Evolutionary conservation across 2,113 vertebrate species (phyloP).

Genomic region (Camarhynchus parvulus): DNA sequence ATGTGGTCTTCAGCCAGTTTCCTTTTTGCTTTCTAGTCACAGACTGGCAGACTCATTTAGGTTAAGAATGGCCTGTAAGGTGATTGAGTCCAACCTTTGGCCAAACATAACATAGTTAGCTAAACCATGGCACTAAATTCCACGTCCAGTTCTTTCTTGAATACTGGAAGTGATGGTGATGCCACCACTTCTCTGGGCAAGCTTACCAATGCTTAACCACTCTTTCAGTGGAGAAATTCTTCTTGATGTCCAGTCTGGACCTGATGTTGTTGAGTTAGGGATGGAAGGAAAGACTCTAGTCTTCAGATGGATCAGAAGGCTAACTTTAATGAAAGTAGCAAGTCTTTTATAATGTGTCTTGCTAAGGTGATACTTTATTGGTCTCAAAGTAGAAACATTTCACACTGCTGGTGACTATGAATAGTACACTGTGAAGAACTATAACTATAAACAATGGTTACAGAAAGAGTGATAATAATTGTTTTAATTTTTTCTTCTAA

Average conservation of each 20-base stretch:
- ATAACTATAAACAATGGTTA: too few relatives aligned
- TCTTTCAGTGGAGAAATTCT: background rate
- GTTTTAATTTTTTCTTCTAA: too few relatives aligned
- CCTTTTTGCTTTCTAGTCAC: background rate
- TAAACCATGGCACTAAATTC: background rate
- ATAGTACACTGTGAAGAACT: too few relatives aligned
- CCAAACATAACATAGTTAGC: rapidly evolving
- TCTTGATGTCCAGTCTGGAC: background rate
- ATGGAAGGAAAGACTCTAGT: too few relatives aligned
- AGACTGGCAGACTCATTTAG: background rate
- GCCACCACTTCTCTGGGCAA: background rate
- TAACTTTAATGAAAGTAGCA: too few relatives aligned
- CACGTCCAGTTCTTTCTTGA: background rate
- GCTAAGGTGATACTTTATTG: too few relatives aligned
- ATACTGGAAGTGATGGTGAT: background rate
- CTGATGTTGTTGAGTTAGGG: too few relatives aligned
- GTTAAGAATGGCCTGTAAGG: background rate
- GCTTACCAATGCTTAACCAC: background rate
- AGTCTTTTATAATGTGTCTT: too few relatives aligned
- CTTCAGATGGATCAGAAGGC: too few relatives aligned
- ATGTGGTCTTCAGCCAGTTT: background rate
- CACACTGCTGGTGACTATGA: too few relatives aligned
- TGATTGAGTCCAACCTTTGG: background rate
- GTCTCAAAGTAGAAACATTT: too few relatives aligned
- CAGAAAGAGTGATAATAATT: too few relatives aligned